Percentiles rank a stretch among this genome's conserved stretches.
phyloP scores from a whole-genome alignment of 2,113 vertebrate species.

The Podiceps cristatus region DNA sequence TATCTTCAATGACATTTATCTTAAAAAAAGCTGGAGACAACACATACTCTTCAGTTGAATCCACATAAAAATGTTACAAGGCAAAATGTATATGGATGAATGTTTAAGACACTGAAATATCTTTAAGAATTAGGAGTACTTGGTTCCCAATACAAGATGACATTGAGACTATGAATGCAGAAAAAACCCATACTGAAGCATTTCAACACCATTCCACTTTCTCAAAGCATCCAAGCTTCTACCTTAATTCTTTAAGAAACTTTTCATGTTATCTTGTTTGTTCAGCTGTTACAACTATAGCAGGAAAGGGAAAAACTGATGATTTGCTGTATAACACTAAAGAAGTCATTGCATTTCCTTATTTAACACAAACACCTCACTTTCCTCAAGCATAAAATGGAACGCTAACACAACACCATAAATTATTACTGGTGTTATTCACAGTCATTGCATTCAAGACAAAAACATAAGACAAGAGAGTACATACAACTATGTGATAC shows the following conservation, averaged over 20 bases:
- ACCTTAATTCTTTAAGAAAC: not conserved
- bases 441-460: not conserved
- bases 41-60: not conserved
- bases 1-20: not conserved
- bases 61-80: not conserved
- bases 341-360: not conserved
- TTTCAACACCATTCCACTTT: not conserved
- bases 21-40: not conserved
- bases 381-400: not conserved
- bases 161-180: not conserved
- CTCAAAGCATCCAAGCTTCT: not conserved
- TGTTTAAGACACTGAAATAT: not conserved
- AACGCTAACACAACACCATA: accelerated
- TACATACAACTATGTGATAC: not conserved
- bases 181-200: not conserved
- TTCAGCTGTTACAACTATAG: not conserved
- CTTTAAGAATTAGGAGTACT: not conserved
- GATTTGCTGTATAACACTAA: not conserved
- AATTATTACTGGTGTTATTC: not conserved
- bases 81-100: not conserved
- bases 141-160: not conserved
- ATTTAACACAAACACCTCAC: not conserved
- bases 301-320: not conserved
- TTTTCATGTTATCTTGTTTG: not conserved
- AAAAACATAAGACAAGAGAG: not conserved